Evolutionary conservation across 2,888 invertebrate genomes (phyloP), one percentile per base, ranked within the genome.

Genomic region (Torymus auratus): DNA sequence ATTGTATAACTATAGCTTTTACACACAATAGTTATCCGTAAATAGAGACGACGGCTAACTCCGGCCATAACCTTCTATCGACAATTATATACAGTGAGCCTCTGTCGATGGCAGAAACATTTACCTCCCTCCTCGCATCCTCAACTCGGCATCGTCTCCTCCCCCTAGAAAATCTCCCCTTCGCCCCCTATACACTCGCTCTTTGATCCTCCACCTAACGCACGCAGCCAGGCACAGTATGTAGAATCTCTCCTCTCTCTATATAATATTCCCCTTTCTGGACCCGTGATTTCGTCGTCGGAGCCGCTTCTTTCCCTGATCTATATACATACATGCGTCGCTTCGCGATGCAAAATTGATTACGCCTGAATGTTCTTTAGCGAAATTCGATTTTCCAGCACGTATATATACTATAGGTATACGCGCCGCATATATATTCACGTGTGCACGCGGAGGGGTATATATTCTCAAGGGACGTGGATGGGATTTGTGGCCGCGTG

Each of bases 311-410:
- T 70, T 70, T 70, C 13, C 15, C 58, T 55, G 13, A 7, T 5
- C 5, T 7, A 41, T 41, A 41, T 41, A 41, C 7, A 28, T 28
- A 5, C n/a, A 15, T 53, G 15, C 14, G 2, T 56, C 41, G 50
- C 20, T 23, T 20, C 67, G 55, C 17, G 23, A 56, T 12, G 61
- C 62, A 69, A 76, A 76, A 76, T 69, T 76, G 76, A 75, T 75
- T 75, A 75, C 23, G 52, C 17, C 67, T 28, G 50, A 60, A 69
- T 68, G 61, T 69, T 65, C 69, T 69, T 69, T 41, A 41, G 17
- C 15, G 55, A 61, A 68, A 76, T 76, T 76, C 69, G 76, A 76
- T 76, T 76, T 76, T 69, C 69, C 60, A 68, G 20, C 41, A 67
- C 58, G 41, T 11, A 12, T 23, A 10, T 23, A 23, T 68, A 14